Evolutionary conservation across 2,888 invertebrate species (phyloP).

Genomic region (Eulithis testata): DNA sequence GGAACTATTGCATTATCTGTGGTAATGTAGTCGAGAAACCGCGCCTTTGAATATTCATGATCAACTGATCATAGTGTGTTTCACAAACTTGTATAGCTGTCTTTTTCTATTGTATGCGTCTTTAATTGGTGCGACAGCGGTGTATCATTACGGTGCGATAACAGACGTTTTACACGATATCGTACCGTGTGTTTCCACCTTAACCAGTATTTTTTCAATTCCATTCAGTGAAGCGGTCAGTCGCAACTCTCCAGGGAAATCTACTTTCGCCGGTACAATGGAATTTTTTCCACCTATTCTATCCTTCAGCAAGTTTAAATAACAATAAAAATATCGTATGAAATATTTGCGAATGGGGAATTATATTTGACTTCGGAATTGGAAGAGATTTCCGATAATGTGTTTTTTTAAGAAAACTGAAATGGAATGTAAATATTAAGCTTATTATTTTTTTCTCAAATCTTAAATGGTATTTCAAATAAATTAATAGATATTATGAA

Average conservation of each 20-base stretch:
- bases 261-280: conserved; percentile 69
- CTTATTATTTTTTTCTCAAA: neutral
- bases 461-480: neutral
- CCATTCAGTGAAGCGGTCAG: conserved; percentile 64
- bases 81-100: too few species aligned
- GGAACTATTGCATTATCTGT: too few species aligned
- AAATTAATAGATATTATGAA: too few species aligned
- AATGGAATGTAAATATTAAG: conserved; percentile 1
- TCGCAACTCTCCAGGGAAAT: conserved; percentile 70
- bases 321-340: conserved; percentile 60
- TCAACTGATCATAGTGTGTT: too few species aligned
- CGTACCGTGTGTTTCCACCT: conserved; percentile 12
- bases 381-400: conserved; percentile 23
- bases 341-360: conserved; percentile 39
- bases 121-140: too few species aligned
- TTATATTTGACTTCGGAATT: conserved; percentile 35
- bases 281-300: conserved; percentile 62
- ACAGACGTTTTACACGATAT: too few species aligned
- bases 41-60: too few species aligned
- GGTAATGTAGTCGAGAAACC: too few species aligned
- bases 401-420: conserved; percentile 4
- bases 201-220: conserved; percentile 60
- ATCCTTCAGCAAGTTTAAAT: conserved; percentile 55
- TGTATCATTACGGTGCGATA: too few species aligned
- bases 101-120: too few species aligned